Base-by-base conservation (phyloP, 2,888 invertebrate species). In the Melipona bicolor region DNA sequence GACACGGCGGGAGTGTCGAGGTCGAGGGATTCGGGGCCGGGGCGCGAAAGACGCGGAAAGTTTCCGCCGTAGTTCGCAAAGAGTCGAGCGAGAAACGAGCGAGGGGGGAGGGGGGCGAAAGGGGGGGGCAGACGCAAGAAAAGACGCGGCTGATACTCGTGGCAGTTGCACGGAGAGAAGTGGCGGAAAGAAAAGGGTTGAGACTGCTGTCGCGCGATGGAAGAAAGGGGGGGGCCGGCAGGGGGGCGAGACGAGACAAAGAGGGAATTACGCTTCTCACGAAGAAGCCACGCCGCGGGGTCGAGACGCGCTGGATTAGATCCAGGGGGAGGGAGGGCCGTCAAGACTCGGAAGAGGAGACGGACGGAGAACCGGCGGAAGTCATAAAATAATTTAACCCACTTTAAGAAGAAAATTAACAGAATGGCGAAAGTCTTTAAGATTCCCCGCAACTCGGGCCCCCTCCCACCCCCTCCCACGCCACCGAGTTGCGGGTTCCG, bases 401-500 rank as follows among this genome's bases (percentile, higher is more conserved):
- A 94, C 93, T 94, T 93, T 90, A 91, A 91, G 93, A 92, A 93
- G 92, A 94, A 93, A 94, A 94, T 93, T 93, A 94, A 93, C 92
- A 91, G 94, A 93, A 93, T 91, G 91, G 93, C 90, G 92, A 94
- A 92, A 94, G 94, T 94, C 94, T 94, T 94, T 93, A 94, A 93
- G 94, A 94, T 91, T 92, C 88, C 83, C 90, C 90, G 89, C 88
- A 87, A 89, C 91, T 91, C 89, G 85, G 87, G 87, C 84, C 87
- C 84, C 70, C 84, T 86, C 9, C 43, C 43, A 9, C 43, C 9
- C 11, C 9, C 43, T 43, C 43, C 11, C 1, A 0, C 36, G n/a
- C 36, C 9, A 0, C 43, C 43, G 43, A 43, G 71, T 85, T 85
- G 91, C 80, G 71, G 70, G 77, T 71, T 79, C 76, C 69, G 76